Conservation (phyloP, 2,113 vertebrate genomes). For the Lagopus muta region DNA sequence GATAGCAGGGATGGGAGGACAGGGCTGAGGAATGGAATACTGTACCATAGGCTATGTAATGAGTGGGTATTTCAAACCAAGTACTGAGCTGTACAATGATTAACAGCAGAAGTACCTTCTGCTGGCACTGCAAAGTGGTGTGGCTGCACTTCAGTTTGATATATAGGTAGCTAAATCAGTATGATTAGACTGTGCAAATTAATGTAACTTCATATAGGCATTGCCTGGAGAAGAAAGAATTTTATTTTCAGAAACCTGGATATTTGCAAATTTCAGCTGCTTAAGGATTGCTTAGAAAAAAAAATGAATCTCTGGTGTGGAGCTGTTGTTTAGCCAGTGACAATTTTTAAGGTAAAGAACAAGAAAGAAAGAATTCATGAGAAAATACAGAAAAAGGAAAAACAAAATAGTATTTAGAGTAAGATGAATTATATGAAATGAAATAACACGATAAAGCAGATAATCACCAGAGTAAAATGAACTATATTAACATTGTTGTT, state of each 20-base stretch:
- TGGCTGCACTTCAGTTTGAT: slow-evolving; percentile 29
- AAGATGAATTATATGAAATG: not conserved
- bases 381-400: not conserved
- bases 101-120: slow-evolving; percentile 2
- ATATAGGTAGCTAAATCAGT: slow-evolving; percentile 24
- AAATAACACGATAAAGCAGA: not conserved
- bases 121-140: slow-evolving; percentile 7
- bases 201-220: slow-evolving; percentile 7
- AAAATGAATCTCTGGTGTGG: not conserved
- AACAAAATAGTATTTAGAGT: not conserved
- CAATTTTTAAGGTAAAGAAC: not conserved
- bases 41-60: not conserved
- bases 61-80: not conserved
- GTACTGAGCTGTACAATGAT: not conserved
- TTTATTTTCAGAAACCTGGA: slow-evolving; percentile 22
- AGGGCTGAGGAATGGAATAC: not conserved
- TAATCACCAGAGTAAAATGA: not conserved
- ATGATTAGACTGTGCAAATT: slow-evolving; percentile 29
- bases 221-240: slow-evolving; percentile 43
- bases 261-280: slow-evolving; percentile 1
- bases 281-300: not conserved
- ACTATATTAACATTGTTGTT: not conserved
- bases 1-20: not conserved
- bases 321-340: not conserved
- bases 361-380: not conserved